Conservation (phyloP, 1,140 invertebrate genomes). For the Bactericera cockerelli region DNA sequence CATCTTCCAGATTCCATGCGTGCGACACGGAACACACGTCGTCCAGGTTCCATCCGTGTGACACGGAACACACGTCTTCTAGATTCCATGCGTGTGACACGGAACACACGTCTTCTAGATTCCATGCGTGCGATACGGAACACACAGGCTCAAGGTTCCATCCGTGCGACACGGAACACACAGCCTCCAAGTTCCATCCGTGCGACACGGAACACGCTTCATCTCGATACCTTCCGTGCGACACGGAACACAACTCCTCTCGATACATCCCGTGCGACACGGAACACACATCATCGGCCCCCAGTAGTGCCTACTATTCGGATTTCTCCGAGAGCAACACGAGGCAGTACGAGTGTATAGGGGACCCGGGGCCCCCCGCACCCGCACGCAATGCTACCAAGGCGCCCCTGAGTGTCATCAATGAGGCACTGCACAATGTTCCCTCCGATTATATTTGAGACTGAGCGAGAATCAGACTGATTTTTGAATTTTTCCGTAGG, state of each 20-base stretch:
- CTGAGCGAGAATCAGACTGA: too few species aligned
- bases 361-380: not conserved
- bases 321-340: not conserved
- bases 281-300: not conserved
- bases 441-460: conserved; percentile 4
- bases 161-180: not conserved
- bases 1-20: too few species aligned
- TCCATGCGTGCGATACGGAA: too few species aligned
- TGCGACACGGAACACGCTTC: not conserved
- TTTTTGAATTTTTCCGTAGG: too few species aligned
- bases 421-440: conserved; percentile 5
- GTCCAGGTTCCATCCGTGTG: too few species aligned
- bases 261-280: not conserved
- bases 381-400: not conserved
- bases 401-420: not conserved
- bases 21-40: too few species aligned
- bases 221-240: not conserved
- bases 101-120: too few species aligned
- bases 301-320: conserved; percentile 1
- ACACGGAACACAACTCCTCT: not conserved
- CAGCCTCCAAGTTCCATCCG: not conserved
- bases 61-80: too few species aligned
- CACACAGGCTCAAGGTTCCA: not conserved
- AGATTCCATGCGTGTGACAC: too few species aligned
- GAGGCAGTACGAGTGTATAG: conserved; percentile 9